A percentile compares a stretch with the other conserved stretches of the same genome.
phyloP scores from a whole-genome alignment of 1,140 invertebrate species.

The Camponotus vicinus region DNA sequence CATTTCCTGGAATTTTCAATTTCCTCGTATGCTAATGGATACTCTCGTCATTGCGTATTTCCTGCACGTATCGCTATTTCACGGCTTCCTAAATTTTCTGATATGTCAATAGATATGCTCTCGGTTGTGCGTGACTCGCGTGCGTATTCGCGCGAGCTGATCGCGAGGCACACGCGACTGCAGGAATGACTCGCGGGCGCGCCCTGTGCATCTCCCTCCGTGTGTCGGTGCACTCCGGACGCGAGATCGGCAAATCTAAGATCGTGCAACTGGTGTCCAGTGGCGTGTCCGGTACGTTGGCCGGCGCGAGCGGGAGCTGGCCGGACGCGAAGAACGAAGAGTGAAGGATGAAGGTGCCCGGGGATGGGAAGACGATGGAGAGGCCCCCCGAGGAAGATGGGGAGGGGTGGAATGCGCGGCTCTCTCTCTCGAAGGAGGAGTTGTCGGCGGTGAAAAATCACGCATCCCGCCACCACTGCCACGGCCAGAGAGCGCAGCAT shows the following conservation, averaged over 20 bases:
- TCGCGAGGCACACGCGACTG: slow-evolving; percentile 55
- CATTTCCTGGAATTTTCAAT: slow-evolving; percentile 27
- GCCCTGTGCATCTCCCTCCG: slow-evolving; percentile 54
- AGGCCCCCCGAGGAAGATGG: slow-evolving; percentile 54
- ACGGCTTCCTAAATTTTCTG: slow-evolving; percentile 7
- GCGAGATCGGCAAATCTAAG: slow-evolving; percentile 79
- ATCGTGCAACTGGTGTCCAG: slow-evolving; percentile 79
- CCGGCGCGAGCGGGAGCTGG: not conserved
- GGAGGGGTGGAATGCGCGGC: slow-evolving; percentile 74
- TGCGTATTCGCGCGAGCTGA: slow-evolving; percentile 55
- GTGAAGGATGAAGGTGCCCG: slow-evolving; percentile 73
- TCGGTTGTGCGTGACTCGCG: slow-evolving; percentile 54
- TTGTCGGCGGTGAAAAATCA: slow-evolving; percentile 83
- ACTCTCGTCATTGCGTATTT: not conserved
- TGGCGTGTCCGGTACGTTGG: slow-evolving; percentile 73
- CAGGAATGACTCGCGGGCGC: slow-evolving; percentile 56
- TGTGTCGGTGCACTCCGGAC: slow-evolving; percentile 70
- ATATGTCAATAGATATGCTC: slow-evolving; percentile 14
- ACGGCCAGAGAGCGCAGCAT: slow-evolving; percentile 74
- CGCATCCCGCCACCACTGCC: slow-evolving; percentile 77
- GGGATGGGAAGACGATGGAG: slow-evolving; percentile 51
- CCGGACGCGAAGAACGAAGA: slow-evolving; percentile 69
- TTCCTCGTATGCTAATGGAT: not conserved
- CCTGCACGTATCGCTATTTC: not conserved
- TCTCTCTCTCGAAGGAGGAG: slow-evolving; percentile 79